Percentiles rank a stretch among this genome's conserved stretches.
Conservation (phyloP, 1,140 invertebrate genomes). For the Brachionus calyciflorus region DNA sequence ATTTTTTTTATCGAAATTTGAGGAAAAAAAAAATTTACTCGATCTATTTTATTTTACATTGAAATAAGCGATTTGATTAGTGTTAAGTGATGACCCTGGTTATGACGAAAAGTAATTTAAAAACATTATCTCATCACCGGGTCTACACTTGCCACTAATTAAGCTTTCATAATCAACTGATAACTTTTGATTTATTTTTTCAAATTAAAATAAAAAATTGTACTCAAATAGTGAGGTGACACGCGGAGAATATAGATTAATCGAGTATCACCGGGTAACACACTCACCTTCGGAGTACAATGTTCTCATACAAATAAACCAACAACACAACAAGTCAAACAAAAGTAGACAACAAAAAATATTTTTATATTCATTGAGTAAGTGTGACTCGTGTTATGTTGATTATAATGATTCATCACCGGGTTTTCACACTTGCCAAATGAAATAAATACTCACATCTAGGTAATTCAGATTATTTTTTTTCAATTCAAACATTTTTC, state of each 20-base stretch:
- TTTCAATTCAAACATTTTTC: neutral
- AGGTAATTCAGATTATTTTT: neutral
- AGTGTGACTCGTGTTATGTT: constrained; percentile 46
- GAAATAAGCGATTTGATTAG: constrained; percentile 14
- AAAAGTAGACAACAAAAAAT: no score
- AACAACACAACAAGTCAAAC: neutral
- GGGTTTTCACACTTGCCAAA: constrained; percentile 48
- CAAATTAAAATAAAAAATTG: neutral
- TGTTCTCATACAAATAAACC: neutral
- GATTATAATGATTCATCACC: constrained; percentile 36
- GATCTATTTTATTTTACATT: neutral
- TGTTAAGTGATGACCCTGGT: constrained; percentile 44
- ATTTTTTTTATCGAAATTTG: neutral
- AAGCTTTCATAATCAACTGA: constrained; percentile 13
- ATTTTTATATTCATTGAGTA: constrained; percentile 19
- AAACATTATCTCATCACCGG: constrained; percentile 45
- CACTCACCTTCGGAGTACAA: constrained; percentile 47
- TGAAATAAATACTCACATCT: neutral
- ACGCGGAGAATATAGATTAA: constrained; percentile 19
- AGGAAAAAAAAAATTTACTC: no score
- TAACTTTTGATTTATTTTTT: no score
- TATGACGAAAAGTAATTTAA: neutral
- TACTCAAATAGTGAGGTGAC: constrained; percentile 43
- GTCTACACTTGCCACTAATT: constrained; percentile 47
- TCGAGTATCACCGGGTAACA: constrained; percentile 45